phyloP scores from a whole-genome alignment of 2,888 invertebrate species.

The Dolomedes plantarius region DNA sequence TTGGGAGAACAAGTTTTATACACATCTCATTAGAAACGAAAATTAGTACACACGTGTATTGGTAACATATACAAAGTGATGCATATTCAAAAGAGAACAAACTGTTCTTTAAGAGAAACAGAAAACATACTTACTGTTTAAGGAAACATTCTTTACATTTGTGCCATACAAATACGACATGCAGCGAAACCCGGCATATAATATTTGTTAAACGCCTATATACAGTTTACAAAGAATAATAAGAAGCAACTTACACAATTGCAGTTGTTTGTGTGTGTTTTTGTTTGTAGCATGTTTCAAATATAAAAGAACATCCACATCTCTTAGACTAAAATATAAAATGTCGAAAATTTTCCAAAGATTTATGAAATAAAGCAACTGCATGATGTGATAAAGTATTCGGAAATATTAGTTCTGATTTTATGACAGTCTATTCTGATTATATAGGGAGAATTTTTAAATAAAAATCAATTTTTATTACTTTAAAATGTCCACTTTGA shows the following conservation, averaged over 20 bases:
- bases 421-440: too few relatives aligned
- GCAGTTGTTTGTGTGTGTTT: background rate
- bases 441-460: too few relatives aligned
- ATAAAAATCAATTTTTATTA: too few relatives aligned
- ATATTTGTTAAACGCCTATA: slow-evolving; percentile 16
- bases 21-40: slow-evolving; percentile 5
- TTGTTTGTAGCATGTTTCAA: too few relatives aligned
- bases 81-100: slow-evolving; percentile 13
- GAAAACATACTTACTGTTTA: background rate
- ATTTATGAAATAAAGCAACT: too few relatives aligned
- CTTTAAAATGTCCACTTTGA: too few relatives aligned
- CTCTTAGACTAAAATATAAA: too few relatives aligned
- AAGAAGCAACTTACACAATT: background rate
- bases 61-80: slow-evolving; percentile 14
- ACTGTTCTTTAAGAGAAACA: background rate
- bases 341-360: too few relatives aligned
- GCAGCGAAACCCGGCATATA: slow-evolving; percentile 30
- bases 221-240: slow-evolving; percentile 48
- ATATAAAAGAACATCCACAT: too few relatives aligned
- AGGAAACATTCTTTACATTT: slow-evolving; percentile 23
- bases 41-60: background rate
- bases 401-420: too few relatives aligned
- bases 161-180: slow-evolving; percentile 62
- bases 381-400: too few relatives aligned
- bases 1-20: slow-evolving; percentile 22